Evolutionary conservation across 2,888 invertebrate genomes (phyloP).

Genomic region (Apamea monoglypha): DNA sequence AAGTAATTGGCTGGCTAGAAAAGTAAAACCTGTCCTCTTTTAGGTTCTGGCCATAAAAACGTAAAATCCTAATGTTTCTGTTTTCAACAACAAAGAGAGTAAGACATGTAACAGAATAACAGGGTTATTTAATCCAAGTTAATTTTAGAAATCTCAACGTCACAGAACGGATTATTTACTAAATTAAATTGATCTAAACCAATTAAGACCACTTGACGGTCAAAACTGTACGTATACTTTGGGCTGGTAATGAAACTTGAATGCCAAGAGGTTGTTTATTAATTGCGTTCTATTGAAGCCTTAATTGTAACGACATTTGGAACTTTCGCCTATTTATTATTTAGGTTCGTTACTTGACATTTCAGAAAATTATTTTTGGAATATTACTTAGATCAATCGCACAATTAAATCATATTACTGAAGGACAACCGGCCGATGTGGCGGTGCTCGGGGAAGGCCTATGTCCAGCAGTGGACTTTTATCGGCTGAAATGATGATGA

Average conservation of each 20-base stretch:
- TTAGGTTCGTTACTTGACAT: conserved; percentile 14
- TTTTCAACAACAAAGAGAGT: conserved; percentile 15
- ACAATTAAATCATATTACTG: not conserved
- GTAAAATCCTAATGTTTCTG: conserved; percentile 13
- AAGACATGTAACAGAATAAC: not conserved
- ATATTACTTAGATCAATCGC: conserved; percentile 2
- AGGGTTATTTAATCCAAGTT: conserved; percentile 13
- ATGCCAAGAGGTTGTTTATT: conserved; percentile 45
- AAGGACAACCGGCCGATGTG: not conserved
- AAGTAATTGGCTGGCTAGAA: conserved; percentile 32
- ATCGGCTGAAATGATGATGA: not conserved
- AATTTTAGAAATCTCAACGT: conserved; percentile 24
- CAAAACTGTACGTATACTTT: conserved; percentile 45
- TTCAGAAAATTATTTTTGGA: conserved; percentile 27
- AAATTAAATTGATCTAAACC: conserved; percentile 35
- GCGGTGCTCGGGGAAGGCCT: not conserved
- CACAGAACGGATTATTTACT: conserved; percentile 13
- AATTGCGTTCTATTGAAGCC: conserved; percentile 44
- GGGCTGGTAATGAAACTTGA: conserved; percentile 36
- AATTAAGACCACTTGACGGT: conserved; percentile 42
- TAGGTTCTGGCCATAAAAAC: not conserved
- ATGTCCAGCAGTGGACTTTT: not conserved
- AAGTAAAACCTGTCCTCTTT: conserved; percentile 33
- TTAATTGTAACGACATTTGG: conserved; percentile 52
- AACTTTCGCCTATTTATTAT: conserved; percentile 46